phyloP scores from a whole-genome alignment of 2,113 vertebrate genomes.

The Perca schrenkii region DNA sequence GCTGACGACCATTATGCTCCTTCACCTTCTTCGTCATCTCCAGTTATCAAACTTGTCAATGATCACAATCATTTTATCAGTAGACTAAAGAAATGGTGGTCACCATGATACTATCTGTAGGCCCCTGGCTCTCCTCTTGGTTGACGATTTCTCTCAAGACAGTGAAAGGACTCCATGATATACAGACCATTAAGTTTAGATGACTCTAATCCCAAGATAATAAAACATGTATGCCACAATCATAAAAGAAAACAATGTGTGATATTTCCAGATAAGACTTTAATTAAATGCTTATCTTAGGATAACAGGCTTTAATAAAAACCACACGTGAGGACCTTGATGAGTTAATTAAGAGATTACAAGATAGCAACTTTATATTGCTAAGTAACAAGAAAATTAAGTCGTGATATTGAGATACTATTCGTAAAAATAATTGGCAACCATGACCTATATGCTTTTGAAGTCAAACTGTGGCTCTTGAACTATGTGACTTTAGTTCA shows the following conservation, averaged over 20 bases:
- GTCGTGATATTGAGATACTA: conserved; percentile 5
- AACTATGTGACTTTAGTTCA: background rate
- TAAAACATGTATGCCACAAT: background rate
- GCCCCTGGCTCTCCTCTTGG: background rate
- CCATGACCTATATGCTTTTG: background rate
- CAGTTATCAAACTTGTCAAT: background rate
- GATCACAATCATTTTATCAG: background rate
- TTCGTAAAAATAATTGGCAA: conserved; percentile 11
- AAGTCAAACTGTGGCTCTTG: background rate
- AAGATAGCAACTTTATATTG: conserved; percentile 44
- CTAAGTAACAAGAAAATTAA: conserved; percentile 21
- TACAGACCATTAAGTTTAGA: background rate
- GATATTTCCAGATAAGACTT: conserved; percentile 23
- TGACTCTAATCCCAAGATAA: background rate
- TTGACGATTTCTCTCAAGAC: background rate
- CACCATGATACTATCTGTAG: background rate
- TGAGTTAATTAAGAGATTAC: conserved; percentile 52
- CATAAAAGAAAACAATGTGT: conserved; percentile 15
- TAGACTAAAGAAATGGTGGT: background rate
- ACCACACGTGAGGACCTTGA: conserved; percentile 32
- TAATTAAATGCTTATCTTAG: conserved; percentile 53
- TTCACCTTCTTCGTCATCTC: background rate
- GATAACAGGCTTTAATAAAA: conserved; percentile 27
- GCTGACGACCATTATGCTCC: background rate
- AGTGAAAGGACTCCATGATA: background rate